phyloP scores from a whole-genome alignment of 2,797 vertebrate genomes.

The Mormyrops boulengeri region DNA sequence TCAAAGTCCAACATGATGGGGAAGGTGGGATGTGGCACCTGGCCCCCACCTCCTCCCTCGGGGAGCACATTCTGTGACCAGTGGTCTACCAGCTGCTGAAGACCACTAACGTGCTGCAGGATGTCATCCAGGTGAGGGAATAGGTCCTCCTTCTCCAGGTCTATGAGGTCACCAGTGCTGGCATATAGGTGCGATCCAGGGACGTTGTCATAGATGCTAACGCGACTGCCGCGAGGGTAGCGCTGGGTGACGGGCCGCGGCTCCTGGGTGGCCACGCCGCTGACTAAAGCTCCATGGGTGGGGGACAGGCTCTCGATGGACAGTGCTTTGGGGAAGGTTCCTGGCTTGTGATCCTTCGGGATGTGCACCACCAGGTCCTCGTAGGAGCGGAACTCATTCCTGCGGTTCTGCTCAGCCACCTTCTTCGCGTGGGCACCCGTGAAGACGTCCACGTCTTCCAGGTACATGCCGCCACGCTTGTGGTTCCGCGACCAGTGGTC shows the following conservation, averaged over 20 bases:
- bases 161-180: conserved; percentile 90
- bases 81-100: conserved; percentile 84
- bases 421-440: conserved; percentile 59
- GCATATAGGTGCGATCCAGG: conserved; percentile 90
- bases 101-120: conserved; percentile 83
- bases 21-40: conserved; percentile 60
- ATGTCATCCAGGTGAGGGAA: conserved; percentile 90
- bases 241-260: conserved; percentile 62
- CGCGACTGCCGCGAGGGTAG: conserved; percentile 81
- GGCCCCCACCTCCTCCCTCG: conserved; percentile 47
- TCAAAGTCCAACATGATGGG: conserved; percentile 86
- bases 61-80: conserved; percentile 85
- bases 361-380: conserved; percentile 89
- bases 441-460: conserved; percentile 87
- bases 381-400: conserved; percentile 85
- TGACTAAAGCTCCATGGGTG: conserved; percentile 59
- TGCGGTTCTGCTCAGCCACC: conserved; percentile 64
- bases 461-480: conserved; percentile 92
- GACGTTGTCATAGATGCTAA: conserved; percentile 96
- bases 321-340: conserved; percentile 94
- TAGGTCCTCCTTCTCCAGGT: conserved; percentile 86
- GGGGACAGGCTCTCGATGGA: conserved; percentile 95
- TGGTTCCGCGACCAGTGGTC: conserved; percentile 68
- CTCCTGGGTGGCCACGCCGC: conserved; percentile 61
- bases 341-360: conserved; percentile 96